These are phyloP conservation scores for Chaetogeoica ovagalla DNA, from an alignment of 2,888 invertebrate genomes.

Conservation along the genomic window DNA sequence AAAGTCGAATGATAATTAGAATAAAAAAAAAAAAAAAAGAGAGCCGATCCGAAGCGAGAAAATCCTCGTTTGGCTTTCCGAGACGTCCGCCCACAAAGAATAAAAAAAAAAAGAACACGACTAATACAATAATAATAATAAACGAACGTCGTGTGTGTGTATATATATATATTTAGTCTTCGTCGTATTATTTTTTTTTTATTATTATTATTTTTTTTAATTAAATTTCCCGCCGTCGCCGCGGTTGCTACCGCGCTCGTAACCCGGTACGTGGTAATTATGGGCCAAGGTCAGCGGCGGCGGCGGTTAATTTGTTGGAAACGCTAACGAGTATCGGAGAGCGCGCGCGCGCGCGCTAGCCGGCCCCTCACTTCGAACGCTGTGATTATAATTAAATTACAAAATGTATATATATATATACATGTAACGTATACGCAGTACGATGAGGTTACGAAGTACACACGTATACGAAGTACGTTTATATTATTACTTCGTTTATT, in stretches of 20 bases:
- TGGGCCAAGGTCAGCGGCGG: slow-evolving; percentile 36
- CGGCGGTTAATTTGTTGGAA: slow-evolving; percentile 32
- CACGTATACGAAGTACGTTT: too few species aligned
- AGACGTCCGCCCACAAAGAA: too few species aligned
- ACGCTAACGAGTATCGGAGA: slow-evolving; percentile 44
- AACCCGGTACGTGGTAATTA: slow-evolving; percentile 36
- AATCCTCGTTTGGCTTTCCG: too few species aligned
- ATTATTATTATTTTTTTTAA: slow-evolving; percentile 17
- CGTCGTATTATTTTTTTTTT: not conserved
- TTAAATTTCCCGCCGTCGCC: slow-evolving; percentile 46
- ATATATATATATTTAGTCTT: slow-evolving; percentile 9
- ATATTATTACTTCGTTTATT: slow-evolving; percentile 41
- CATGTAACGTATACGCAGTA: too few species aligned
- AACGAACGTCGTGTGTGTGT: too few species aligned
- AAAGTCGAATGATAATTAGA: too few species aligned
- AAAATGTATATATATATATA: slow-evolving; percentile 3
- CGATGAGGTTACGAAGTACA: too few species aligned
- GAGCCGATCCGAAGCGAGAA: too few species aligned
- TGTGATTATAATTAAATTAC: slow-evolving; percentile 38
- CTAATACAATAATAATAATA: too few species aligned
- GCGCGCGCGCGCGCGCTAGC: not conserved
- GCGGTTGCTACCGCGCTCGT: slow-evolving; percentile 5
- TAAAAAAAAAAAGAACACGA: too few species aligned
- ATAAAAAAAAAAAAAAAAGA: too few species aligned
- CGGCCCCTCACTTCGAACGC: slow-evolving; percentile 18